Percentiles rank a stretch among this genome's conserved stretches.
Conservation (phyloP, 2,113 vertebrate species). For the Toxotes jaculatrix region DNA sequence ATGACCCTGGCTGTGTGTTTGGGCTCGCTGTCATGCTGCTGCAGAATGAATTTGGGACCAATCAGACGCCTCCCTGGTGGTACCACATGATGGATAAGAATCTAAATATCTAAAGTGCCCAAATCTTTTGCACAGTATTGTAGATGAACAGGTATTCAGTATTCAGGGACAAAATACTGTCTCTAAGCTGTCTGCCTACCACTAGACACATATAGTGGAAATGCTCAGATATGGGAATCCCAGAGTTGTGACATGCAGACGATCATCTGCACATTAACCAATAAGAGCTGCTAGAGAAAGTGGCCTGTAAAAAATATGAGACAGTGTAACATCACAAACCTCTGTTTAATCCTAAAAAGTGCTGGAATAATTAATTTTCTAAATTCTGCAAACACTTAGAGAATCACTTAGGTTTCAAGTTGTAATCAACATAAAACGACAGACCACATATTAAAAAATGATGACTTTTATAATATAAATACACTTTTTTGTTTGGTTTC, state of each 20-base stretch:
- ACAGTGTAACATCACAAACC: no score
- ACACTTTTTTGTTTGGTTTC: not conserved
- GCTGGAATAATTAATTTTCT: no score
- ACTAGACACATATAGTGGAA: not conserved
- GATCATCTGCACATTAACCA: no score
- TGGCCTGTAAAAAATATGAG: no score
- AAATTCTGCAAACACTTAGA: not conserved
- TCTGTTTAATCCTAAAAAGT: no score
- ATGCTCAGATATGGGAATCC: not conserved
- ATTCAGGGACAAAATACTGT: not conserved
- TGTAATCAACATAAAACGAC: not conserved
- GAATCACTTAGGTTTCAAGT: not conserved
- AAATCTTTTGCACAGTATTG: not conserved
- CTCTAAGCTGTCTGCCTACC: no score
- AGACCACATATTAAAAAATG: not conserved
- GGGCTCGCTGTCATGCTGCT: not conserved
- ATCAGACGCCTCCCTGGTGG: not conserved
- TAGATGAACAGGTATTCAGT: not conserved
- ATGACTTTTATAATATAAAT: not conserved
- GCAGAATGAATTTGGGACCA: conserved; percentile 1
- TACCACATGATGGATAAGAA: no score
- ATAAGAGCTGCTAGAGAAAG: no score
- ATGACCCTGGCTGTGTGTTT: not conserved
- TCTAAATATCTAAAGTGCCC: no score
- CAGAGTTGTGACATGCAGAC: no score